Evolutionary conservation across 1,140 invertebrate species (phyloP), one percentile per base, ranked within the genome.

Genomic region (Zaprionus nigranus): DNA sequence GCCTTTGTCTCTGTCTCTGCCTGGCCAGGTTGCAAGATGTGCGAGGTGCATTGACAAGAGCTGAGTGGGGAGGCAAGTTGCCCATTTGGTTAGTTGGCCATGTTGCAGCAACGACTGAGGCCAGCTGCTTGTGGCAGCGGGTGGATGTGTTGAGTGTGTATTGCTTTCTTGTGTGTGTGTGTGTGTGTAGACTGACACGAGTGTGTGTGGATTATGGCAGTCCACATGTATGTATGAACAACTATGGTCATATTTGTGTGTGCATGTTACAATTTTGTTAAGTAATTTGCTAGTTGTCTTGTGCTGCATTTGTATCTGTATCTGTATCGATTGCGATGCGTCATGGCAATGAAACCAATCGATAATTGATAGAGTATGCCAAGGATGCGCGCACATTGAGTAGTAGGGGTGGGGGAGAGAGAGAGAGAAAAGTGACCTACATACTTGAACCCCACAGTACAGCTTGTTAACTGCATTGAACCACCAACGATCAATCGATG

Each of bases 171-270:
- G 43, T 43, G 9, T 57, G 36, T 62, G 43, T 43, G 9, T 57
- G 26, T 28, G 54, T 71, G 59, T 43, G 22, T 58, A 12, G 53
- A 11, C 30, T 34, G 30, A 34, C 0, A 11, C 56, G 26, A 58
- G 12, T 30, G 5, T 53, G 28, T 54, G 6, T 9, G 30, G 38
- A 68, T 73, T 68, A 74, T 72, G 69, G 63, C 63, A 66, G 54
- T 28, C 46, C 13, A 53, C 36, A 38, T 26, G 15, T 38, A 38
- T 51, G 9, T 38, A 38, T 51, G 46, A 67, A 54, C 59, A 46
- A 65, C 86, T 84, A 64, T 87, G 83, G 34, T 73, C 78, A 78
- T 81, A 84, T 87, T 88, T 83, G 84, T 73, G 63, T 83, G 84
- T 68, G 63, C 74, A 79, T 87, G 83, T 77, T 88, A 87, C 83